phyloP scores from a whole-genome alignment of 2,113 vertebrate genomes.

The Salvelinus sp. region DNA sequence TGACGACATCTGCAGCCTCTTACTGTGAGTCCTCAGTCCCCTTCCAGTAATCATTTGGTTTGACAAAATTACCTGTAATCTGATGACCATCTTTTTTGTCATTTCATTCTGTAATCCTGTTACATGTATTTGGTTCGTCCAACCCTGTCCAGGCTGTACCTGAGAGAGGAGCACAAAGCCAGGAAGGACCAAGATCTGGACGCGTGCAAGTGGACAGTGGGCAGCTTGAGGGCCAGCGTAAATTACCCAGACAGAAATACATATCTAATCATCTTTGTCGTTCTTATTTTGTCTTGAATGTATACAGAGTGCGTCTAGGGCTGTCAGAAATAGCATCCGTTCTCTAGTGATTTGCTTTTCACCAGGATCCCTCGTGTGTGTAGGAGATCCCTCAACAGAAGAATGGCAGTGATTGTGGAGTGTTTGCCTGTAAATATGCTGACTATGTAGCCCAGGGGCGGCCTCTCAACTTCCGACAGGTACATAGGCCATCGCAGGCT shows the following conservation, averaged over 20 bases:
- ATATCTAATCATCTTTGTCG: no score
- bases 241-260: slow-evolving; percentile 18
- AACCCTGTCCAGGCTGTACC: slow-evolving; percentile 75
- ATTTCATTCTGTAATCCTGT: not conserved
- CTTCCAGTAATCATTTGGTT: not conserved
- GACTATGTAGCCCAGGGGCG: slow-evolving; percentile 84
- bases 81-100: not conserved
- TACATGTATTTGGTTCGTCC: not conserved
- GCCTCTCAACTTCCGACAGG: slow-evolving; percentile 85
- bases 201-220: slow-evolving; percentile 81
- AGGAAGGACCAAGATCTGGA: slow-evolving; percentile 84
- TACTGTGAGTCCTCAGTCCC: slow-evolving; percentile 81
- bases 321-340: no score
- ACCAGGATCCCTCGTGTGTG: not conserved
- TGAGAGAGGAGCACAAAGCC: slow-evolving; percentile 84
- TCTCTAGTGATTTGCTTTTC: not conserved
- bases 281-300: no score
- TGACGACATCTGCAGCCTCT: slow-evolving; percentile 77
- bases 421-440: slow-evolving; percentile 93
- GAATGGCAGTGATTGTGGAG: slow-evolving; percentile 91
- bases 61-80: not conserved
- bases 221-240: slow-evolving; percentile 79
- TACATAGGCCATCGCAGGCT: slow-evolving; percentile 38
- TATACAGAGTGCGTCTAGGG: no score
- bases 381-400: slow-evolving; percentile 92